Evolutionary conservation across 2,113 vertebrate species (phyloP), one percentile per base, ranked within the genome.

Genomic region (Athene noctua): DNA sequence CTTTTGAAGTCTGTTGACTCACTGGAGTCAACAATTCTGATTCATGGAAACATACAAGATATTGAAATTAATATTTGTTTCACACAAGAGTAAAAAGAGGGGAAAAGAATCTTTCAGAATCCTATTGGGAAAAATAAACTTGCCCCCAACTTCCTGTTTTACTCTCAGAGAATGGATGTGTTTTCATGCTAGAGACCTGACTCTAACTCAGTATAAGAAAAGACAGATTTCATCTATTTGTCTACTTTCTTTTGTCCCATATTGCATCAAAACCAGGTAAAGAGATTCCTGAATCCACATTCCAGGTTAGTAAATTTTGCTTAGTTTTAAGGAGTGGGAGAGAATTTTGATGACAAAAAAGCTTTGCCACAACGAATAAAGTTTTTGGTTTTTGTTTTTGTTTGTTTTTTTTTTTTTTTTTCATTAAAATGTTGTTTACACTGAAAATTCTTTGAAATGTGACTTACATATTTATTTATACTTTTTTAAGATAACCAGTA

Each of bases 281-380:
- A 57, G 25, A 65, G 14, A 32, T 3, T 40, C 20, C 25, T 46
- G 17, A 77, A 68, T 67, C 9, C 29, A 34, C 7, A 55, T 2
- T 4, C 5, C 15, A 73, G 19, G 11, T 19, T 26, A 51, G 8
- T 23, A 40, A 67, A 78, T 20, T 63, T 63, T 47, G 4, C 14
- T 55, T 63, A 3, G 1, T 67, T 79, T 67, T 38, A 4, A 4
- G 8, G 5, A 10, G 7, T 9, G 3, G 7, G 13, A 7, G 9
- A 6, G 5, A 62, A 36, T 62, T 86, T 15, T 34, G 12, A 25
- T 40, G 5, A 49, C 14, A 55, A 77, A 58, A 67, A 72, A 55
- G 2, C 10, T 55, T 73, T 65, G 3, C 14, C 26, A 30, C 6
- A 4, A 4, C 4, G 65, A 58, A 63, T 27, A 63, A n/a, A 11